These are phyloP conservation scores for Echinometra lucunter DNA, from an alignment of 53 echinoderm and acorn worm genomes.

Conservation along the genomic window DNA sequence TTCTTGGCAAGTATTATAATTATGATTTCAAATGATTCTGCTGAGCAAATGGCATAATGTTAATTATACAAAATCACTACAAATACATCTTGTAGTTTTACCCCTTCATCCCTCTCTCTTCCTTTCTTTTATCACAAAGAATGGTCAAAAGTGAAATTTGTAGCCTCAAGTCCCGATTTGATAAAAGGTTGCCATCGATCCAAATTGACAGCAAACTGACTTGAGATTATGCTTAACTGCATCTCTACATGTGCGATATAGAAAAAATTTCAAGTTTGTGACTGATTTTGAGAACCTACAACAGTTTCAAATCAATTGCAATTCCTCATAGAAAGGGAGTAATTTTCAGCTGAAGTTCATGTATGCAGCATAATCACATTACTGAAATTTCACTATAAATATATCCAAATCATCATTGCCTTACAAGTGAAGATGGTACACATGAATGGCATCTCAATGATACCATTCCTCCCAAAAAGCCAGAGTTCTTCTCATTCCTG, in stretches of 20 bases:
- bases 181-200: no score
- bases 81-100: no score
- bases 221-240: no score
- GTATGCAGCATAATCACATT: neutral
- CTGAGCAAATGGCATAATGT: neutral
- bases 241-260: no score
- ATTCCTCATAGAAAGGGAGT: no score
- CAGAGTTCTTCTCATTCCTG: neutral
- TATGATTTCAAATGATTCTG: neutral
- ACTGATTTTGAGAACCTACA: no score
- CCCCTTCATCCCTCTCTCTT: neutral
- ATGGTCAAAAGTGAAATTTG: neutral
- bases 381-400: neutral
- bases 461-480: neutral
- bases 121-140: neutral
- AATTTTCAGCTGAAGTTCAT: constrained; percentile 13
- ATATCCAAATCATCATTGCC: neutral
- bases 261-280: no score
- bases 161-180: no score
- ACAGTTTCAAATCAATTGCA: no score
- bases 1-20: neutral
- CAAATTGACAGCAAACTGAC: no score
- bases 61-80: no score
- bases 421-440: neutral
- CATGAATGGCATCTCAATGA: neutral